Evolutionary conservation across 2,888 invertebrate genomes (phyloP), one percentile per base, ranked within the genome.

Genomic region (Drosophila demipolita): DNA sequence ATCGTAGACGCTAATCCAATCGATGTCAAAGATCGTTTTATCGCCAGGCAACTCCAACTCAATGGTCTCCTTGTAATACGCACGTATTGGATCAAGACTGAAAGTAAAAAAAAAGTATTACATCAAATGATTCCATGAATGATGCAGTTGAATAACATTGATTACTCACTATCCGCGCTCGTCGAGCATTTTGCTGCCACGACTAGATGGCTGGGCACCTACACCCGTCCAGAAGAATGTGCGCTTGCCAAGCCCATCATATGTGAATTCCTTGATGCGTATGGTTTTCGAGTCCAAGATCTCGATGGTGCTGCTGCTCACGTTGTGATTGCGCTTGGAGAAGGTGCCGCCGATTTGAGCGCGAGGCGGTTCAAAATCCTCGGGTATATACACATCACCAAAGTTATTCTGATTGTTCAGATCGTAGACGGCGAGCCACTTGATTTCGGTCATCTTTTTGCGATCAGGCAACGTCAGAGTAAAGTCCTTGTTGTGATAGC

Each of bases 401-500:
- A 97, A 98, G 45, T 97, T 95, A 92, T 97, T 97, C 95, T 97
- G 97, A 90, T 95, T 96, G 83, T 95, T 95, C 52, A 98, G 94
- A 94, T 98, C 98, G 93, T 97, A 98, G 59, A 98, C 94, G 0
- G 97, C 96, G 66, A 98, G 94, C 98, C 98, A 98, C 93, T 97
- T 96, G 79, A 98, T 95, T 81, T 97, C 97, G 0, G 96, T 96
- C 71, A 98, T 95, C 92, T 96, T 97, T 93, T 98, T 98, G 76
- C 95, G 96, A 74, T 98, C 97, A 0, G 98, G 98, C 67, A 98
- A 93, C 3, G 95, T 95, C 26, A 98, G 93, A 0, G 96, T 96
- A 82, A 98, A 96, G 87, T 97, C 97, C 91, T 96, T 96, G 91
- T 97, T 97, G 89, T 97, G 96, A 92, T 98, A 98, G n/a, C 96